Evolutionary conservation across 2,113 vertebrate genomes (phyloP).

Genomic region (Periophthalmodon schlosseri): DNA sequence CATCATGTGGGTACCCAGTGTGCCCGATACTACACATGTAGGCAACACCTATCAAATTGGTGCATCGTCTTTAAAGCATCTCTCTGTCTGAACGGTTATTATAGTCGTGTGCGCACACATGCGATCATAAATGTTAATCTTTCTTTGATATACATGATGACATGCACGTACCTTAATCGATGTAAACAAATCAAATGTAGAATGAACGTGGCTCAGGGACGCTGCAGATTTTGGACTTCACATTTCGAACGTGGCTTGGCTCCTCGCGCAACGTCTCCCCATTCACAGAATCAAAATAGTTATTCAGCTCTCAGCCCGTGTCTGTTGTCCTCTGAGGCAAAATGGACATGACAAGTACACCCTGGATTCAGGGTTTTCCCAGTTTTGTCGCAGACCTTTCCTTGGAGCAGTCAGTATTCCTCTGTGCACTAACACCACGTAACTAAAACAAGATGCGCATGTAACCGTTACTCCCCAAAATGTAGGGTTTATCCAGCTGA

Average conservation of each 20-base stretch:
- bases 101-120: slow-evolving; percentile 6
- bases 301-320: slow-evolving; percentile 47
- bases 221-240: slow-evolving; percentile 60
- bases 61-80: slow-evolving; percentile 48
- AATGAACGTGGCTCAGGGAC: slow-evolving; percentile 39
- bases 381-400: slow-evolving; percentile 65
- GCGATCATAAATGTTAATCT: slow-evolving; percentile 6
- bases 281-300: slow-evolving; percentile 49
- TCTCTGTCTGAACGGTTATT: slow-evolving; percentile 32
- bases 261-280: slow-evolving; percentile 41
- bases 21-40: not conserved
- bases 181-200: slow-evolving; percentile 60
- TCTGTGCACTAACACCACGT: not conserved
- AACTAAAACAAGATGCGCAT: slow-evolving; percentile 25
- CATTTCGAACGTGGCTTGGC: slow-evolving; percentile 65
- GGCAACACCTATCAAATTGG: slow-evolving; percentile 49
- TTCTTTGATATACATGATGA: slow-evolving; percentile 27
- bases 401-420: slow-evolving; percentile 52
- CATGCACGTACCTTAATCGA: slow-evolving; percentile 70
- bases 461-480: slow-evolving; percentile 28
- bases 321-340: slow-evolving; percentile 29
- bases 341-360: slow-evolving; percentile 18
- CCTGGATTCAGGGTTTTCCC: slow-evolving; percentile 16
- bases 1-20: slow-evolving; percentile 22
- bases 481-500: slow-evolving; percentile 14